phyloP scores from a whole-genome alignment of 37 sponge, comb jelly and placozoan species.

The Haliclona indistincta region DNA sequence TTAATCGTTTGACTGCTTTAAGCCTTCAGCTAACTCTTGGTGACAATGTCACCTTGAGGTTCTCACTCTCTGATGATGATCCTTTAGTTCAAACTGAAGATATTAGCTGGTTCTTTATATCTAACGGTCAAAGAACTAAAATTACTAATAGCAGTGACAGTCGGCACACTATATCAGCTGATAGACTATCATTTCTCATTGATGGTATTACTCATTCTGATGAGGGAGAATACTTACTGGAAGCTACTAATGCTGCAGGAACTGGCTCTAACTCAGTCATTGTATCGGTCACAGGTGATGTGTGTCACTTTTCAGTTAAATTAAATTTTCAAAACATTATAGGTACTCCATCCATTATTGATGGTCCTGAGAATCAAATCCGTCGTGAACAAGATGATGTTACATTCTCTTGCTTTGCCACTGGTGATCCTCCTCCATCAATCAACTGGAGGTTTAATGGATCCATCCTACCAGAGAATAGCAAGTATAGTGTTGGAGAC shows the following conservation, averaged over 20 bases:
- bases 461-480: not conserved
- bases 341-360: conserved; percentile 5
- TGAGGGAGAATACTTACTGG: conserved; percentile 9
- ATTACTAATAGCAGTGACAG: not conserved
- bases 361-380: conserved; percentile 1
- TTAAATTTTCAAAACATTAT: not conserved
- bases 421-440: conserved; percentile 1
- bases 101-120: conserved; percentile 2
- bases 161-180: not conserved
- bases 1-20: not conserved
- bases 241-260: conserved; percentile 3
- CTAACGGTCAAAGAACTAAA: not conserved
- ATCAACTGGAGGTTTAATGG: not conserved
- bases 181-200: not conserved
- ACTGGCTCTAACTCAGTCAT: not conserved
- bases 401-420: conserved; percentile 2
- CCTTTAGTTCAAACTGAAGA: conserved; percentile 5
- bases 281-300: not conserved
- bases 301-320: too few relatives aligned
- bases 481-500: not conserved
- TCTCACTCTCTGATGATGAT: not conserved
- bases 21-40: not conserved
- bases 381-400: not conserved
- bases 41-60: not conserved
- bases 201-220: conserved; percentile 10